Percentiles rank a stretch among this genome's conserved stretches.
Conservation (phyloP, 2,888 invertebrate genomes). For the Tetragonula carbonaria region DNA sequence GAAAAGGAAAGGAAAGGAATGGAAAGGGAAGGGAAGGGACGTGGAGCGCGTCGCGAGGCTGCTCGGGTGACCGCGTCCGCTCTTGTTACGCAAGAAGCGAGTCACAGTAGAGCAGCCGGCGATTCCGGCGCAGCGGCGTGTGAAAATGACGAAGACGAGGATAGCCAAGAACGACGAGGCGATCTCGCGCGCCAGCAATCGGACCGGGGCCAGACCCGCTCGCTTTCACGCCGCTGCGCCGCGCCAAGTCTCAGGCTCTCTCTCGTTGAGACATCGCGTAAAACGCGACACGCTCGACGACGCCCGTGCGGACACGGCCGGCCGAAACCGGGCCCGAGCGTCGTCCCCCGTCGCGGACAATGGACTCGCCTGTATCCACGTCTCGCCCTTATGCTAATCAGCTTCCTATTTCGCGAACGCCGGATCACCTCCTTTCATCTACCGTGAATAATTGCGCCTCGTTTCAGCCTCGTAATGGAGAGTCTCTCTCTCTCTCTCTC, state of each 20-base stretch:
- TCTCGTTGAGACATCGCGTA: slow-evolving; percentile 78
- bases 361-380: slow-evolving; percentile 44
- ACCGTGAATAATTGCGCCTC: slow-evolving; percentile 58
- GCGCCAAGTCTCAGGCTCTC: slow-evolving; percentile 35
- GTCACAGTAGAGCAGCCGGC: slow-evolving; percentile 65
- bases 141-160: slow-evolving; percentile 73
- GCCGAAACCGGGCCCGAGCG: slow-evolving; percentile 62
- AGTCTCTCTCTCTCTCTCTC: background rate
- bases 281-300: slow-evolving; percentile 76
- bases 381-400: slow-evolving; percentile 73
- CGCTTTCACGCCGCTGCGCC: slow-evolving; percentile 73
- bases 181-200: slow-evolving; percentile 31
- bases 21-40: slow-evolving; percentile 43
- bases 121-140: slow-evolving; percentile 73
- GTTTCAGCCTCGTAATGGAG: background rate
- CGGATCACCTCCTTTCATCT: slow-evolving; percentile 60
- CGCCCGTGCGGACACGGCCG: slow-evolving; percentile 73
- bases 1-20: too few relatives aligned
- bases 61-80: slow-evolving; percentile 69
- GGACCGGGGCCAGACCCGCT: slow-evolving; percentile 52
- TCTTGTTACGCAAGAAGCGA: slow-evolving; percentile 68
- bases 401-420: slow-evolving; percentile 73
- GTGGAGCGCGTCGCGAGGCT: slow-evolving; percentile 49
- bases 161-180: slow-evolving; percentile 49
- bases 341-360: slow-evolving; percentile 49